phyloP scores from a whole-genome alignment of 2,113 vertebrate species.

The Nycticryphes semicollaris region DNA sequence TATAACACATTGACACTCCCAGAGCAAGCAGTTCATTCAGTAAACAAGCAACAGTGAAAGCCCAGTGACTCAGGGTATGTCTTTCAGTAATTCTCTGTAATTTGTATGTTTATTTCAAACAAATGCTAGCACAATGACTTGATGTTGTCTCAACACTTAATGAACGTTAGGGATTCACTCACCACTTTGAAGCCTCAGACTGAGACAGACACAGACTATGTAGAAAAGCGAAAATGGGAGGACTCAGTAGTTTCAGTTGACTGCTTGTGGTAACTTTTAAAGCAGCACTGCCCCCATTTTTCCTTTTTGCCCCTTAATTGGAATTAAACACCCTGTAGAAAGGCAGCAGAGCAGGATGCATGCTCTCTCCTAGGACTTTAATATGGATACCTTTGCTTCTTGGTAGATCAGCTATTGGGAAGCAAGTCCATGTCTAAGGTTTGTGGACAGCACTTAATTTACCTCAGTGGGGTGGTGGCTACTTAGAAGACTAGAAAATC shows the following conservation, averaged over 20 bases:
- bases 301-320: neutral
- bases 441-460: neutral
- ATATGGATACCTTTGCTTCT: neutral
- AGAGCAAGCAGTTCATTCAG: neutral
- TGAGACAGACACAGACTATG: neutral
- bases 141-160: neutral
- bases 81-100: neutral
- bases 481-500: neutral
- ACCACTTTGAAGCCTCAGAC: neutral
- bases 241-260: neutral
- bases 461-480: neutral
- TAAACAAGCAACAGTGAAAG: neutral
- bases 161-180: neutral
- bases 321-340: neutral
- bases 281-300: neutral
- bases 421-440: neutral
- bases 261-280: neutral
- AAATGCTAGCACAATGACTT: neutral
- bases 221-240: neutral
- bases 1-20: neutral
- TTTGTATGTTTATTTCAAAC: constrained; percentile 16
- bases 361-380: neutral
- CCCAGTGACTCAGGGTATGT: neutral
- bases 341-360: neutral
- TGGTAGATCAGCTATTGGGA: neutral